Evolutionary conservation across 30 jellyfish, hydroid and myxozoan genomes (phyloP).

Genomic region (Aurelia sp.): DNA sequence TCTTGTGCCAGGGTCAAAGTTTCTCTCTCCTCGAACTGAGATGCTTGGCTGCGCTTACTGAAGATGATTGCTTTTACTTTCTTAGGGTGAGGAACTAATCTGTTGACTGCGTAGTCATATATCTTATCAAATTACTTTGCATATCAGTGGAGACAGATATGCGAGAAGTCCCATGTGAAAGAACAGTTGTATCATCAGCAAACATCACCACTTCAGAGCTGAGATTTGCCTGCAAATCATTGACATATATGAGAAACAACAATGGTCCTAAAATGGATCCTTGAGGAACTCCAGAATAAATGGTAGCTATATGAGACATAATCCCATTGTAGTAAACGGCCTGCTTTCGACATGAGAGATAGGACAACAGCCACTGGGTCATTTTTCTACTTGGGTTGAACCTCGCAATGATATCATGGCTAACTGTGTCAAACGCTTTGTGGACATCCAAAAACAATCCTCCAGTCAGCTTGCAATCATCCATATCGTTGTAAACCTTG

Average conservation of each 20-base stretch:
- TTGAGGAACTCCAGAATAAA: not conserved
- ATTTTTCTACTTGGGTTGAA: not conserved
- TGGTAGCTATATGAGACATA: slow-evolving; percentile 6
- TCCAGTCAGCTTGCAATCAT: too few relatives aligned
- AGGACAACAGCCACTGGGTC: slow-evolving; percentile 14
- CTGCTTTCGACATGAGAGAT: slow-evolving; percentile 15
- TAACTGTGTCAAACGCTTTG: too few relatives aligned
- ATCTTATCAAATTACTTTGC: slow-evolving; percentile 9
- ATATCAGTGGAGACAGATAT: slow-evolving; percentile 14
- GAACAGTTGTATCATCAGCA: not conserved
- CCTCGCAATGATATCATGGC: not conserved
- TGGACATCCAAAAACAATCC: too few relatives aligned
- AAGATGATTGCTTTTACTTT: too few relatives aligned
- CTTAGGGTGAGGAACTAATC: too few relatives aligned
- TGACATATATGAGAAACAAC: slow-evolving; percentile 1
- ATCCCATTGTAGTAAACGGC: not conserved
- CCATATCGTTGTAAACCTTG: too few relatives aligned
- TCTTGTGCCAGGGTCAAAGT: too few relatives aligned
- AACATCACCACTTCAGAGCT: too few relatives aligned
- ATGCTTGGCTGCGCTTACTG: too few relatives aligned
- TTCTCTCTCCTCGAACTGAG: too few relatives aligned
- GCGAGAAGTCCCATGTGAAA: slow-evolving; percentile 19
- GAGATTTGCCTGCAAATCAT: not conserved
- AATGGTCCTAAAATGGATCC: too few relatives aligned
- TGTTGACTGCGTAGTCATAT: too few relatives aligned